phyloP scores from a whole-genome alignment of 30 jellyfish, hydroid and myxozoan species.

The Aurelia sp. region DNA sequence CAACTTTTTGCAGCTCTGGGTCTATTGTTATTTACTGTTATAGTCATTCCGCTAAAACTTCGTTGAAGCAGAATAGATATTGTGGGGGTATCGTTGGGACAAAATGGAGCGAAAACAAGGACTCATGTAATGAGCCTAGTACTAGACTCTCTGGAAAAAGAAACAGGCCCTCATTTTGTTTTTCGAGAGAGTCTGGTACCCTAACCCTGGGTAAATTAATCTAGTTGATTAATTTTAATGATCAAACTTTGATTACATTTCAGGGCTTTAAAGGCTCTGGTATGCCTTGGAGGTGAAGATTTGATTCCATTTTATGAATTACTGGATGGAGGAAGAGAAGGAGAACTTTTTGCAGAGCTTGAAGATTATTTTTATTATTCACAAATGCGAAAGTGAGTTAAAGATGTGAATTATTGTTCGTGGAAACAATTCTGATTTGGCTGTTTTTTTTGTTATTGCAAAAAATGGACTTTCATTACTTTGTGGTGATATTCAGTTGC shows the following conservation, averaged over 20 bases:
- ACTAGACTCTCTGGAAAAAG: no score
- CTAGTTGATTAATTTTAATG: not conserved
- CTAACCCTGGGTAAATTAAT: not conserved
- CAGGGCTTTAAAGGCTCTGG: slow-evolving; percentile 87
- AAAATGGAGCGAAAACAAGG: no score
- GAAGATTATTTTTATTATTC: slow-evolving; percentile 90
- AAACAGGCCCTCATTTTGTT: no score
- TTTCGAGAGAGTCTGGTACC: no score
- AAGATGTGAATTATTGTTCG: not conserved
- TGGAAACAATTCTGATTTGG: not conserved
- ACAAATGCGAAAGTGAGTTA: slow-evolving; percentile 82
- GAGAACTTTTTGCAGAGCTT: slow-evolving; percentile 89
- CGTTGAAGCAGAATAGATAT: no score
- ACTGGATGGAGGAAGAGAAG: slow-evolving; percentile 91
- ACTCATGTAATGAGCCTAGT: no score
- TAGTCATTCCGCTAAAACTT: no score
- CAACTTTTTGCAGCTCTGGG: no score
- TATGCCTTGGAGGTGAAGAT: slow-evolving; percentile 86
- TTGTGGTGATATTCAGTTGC: no score
- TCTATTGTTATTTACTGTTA: no score
- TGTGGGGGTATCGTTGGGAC: no score
- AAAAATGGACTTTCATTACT: no score
- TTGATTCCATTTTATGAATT: slow-evolving; percentile 84
- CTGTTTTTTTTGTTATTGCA: not conserved
- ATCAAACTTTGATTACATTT: not conserved